Evolutionary conservation across 2,797 vertebrate genomes (phyloP).

Genomic region (Dendrocincla fuliginosa): DNA sequence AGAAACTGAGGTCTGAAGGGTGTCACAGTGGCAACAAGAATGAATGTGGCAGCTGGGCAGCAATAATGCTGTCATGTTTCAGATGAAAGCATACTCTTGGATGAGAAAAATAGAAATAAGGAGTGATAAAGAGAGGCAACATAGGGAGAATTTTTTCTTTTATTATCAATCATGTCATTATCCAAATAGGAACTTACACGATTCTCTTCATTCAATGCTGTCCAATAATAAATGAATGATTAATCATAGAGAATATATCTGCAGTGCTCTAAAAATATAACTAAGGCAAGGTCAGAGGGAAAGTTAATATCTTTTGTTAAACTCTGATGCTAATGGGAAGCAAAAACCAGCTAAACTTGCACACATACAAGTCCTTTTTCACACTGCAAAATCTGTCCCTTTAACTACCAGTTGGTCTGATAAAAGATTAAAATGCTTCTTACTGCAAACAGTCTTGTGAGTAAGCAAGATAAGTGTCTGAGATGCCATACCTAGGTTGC

Average conservation of each 20-base stretch:
- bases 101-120: not conserved
- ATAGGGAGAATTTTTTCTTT: not conserved
- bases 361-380: not conserved
- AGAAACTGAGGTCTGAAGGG: not conserved
- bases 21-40: not conserved
- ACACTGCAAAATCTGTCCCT: not conserved
- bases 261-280: not conserved
- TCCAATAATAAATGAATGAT: not conserved
- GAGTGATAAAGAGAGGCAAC: not conserved
- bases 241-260: not conserved
- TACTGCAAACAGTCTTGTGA: not conserved
- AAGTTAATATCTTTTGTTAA: not conserved
- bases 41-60: not conserved
- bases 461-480: not conserved
- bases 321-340: not conserved
- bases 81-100: not conserved
- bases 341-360: not conserved
- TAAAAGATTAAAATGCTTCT: not conserved
- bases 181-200: not conserved
- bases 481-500: not conserved
- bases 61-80: not conserved
- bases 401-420: not conserved
- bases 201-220: not conserved
- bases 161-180: not conserved
- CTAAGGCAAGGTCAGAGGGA: not conserved